A percentile compares a stretch with the other conserved stretches of the same genome.
phyloP scores from a whole-genome alignment of 2,113 vertebrate genomes.

The Petaurus breviceps region DNA sequence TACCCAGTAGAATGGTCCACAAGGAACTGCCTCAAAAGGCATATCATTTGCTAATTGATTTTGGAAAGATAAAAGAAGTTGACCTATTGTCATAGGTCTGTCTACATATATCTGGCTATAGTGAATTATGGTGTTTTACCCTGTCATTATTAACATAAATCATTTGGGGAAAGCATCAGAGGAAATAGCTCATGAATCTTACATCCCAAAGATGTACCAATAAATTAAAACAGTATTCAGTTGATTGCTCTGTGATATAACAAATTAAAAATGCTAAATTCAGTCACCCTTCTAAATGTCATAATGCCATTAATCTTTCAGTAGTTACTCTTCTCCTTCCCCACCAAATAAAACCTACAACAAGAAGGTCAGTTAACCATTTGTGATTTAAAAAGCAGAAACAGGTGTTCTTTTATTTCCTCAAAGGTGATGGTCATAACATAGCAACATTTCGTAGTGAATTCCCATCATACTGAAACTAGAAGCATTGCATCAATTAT shows the following conservation, averaged over 20 bases:
- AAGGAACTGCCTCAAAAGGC: background rate
- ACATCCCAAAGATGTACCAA: background rate
- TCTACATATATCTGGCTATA: background rate
- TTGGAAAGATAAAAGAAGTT: background rate
- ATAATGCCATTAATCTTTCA: constrained; percentile 2
- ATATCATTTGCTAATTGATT: background rate
- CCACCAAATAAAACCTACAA: background rate
- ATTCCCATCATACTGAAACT: background rate
- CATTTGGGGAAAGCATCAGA: background rate
- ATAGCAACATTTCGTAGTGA: background rate
- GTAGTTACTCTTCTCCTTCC: background rate
- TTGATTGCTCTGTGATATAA: constrained; percentile 21
- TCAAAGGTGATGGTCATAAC: background rate
- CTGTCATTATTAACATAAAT: background rate
- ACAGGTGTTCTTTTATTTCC: background rate
- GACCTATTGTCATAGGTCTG: background rate
- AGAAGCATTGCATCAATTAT: background rate
- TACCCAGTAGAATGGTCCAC: background rate
- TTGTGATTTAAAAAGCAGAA: background rate
- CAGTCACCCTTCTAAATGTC: background rate
- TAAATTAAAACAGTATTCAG: constrained; percentile 43
- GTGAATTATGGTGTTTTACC: background rate
- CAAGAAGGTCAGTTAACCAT: background rate
- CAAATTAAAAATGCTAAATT: constrained; percentile 5
- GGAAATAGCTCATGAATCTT: background rate